Conservation (phyloP, 1,140 invertebrate species). For the Littorina saxatilis region DNA sequence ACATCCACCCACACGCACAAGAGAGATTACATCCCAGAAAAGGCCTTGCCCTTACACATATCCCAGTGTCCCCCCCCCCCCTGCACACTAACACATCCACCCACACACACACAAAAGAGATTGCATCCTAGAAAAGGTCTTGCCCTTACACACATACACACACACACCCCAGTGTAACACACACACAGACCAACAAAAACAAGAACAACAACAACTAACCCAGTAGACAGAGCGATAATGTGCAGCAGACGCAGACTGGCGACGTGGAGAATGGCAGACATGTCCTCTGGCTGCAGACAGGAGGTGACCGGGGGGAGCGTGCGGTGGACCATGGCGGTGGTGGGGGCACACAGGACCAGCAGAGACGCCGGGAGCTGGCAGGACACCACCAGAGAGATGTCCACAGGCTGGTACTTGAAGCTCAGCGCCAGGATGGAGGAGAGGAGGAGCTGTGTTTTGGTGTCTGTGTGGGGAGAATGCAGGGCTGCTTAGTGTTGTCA, state of each 20-base stretch:
- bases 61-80: too few species aligned
- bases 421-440: slow-evolving; percentile 80
- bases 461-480: slow-evolving; percentile 69
- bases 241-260: slow-evolving; percentile 78
- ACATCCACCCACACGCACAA: too few species aligned
- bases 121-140: too few species aligned
- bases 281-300: slow-evolving; percentile 60
- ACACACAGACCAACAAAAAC: too few species aligned
- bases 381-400: slow-evolving; percentile 80
- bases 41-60: too few species aligned
- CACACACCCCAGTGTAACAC: too few species aligned
- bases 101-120: too few species aligned
- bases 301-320: slow-evolving; percentile 62
- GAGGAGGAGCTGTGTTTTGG: slow-evolving; percentile 74
- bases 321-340: slow-evolving; percentile 51
- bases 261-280: slow-evolving; percentile 66
- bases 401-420: slow-evolving; percentile 79
- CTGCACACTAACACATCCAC: too few species aligned
- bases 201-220: too few species aligned
- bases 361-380: slow-evolving; percentile 78
- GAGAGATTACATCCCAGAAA: too few species aligned
- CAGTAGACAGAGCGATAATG: slow-evolving; percentile 79
- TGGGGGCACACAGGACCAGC: slow-evolving; percentile 70
- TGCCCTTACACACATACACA: too few species aligned
- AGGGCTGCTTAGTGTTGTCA: too few species aligned